Conservation (phyloP, 2,797 vertebrate genomes). For the Sebastes taczanowskii region DNA sequence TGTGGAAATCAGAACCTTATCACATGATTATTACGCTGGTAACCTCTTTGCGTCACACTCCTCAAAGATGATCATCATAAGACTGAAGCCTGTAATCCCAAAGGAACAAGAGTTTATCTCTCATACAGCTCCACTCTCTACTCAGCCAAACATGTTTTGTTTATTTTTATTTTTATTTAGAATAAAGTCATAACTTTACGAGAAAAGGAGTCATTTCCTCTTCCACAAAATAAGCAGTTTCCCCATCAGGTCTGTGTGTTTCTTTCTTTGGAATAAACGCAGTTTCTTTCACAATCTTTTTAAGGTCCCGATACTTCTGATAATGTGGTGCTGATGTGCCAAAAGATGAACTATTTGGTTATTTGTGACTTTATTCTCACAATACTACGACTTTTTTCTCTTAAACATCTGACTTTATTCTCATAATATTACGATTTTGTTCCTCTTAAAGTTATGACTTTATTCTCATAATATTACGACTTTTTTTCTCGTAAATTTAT, state of each 20-base stretch:
- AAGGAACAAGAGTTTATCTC: constrained; percentile 7
- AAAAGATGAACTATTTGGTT: no score
- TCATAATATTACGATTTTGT: fast-evolving
- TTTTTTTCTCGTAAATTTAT: fast-evolving
- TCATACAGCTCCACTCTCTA: neutral
- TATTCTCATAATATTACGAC: no score
- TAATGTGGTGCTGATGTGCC: no score
- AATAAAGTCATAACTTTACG: no score
- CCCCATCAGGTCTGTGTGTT: fast-evolving
- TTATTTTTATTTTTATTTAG: no score
- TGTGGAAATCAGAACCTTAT: constrained; percentile 13
- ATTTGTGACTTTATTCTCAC: no score
- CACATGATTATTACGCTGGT: constrained; percentile 47
- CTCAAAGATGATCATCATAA: constrained; percentile 58
- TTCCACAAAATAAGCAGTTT: no score
- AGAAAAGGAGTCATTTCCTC: no score
- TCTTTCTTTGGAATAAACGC: no score
- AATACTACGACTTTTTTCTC: fast-evolving
- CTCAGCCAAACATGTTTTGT: fast-evolving
- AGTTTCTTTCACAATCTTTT: no score
- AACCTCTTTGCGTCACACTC: constrained; percentile 45
- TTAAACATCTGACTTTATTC: no score
- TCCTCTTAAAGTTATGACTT: fast-evolving
- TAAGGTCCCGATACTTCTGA: fast-evolving
- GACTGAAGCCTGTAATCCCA: constrained; percentile 32